Evolutionary conservation across 1,140 invertebrate genomes (phyloP), one percentile per base, ranked within the genome.

Genomic region (Hycleus cichorii): DNA sequence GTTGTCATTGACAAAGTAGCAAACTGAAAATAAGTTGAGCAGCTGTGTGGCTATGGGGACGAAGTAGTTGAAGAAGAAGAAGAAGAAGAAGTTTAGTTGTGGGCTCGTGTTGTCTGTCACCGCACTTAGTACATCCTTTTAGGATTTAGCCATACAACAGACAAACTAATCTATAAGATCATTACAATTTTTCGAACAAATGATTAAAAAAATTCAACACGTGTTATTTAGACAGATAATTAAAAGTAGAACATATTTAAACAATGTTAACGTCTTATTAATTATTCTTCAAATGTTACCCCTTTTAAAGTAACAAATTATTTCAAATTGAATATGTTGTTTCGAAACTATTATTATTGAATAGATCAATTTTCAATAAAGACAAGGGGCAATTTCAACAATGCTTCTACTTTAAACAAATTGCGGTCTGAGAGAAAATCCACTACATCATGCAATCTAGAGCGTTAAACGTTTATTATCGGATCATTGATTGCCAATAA

Each of bases 401-500:
- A 7, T 32, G 32, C 1, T 32, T 32, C 7, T 32, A 32, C 32
- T 32, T 32, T 32, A 32, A 32, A 32, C 32, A 32, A 32, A 32
- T 32, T 32, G 32, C 32, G 7, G 32, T 32, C 32, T 32, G 32
- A 32, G 32, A 32, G 32, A 32, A 32, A 32, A 32, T 32, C 32
- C 7, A 32, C 32, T 32, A 32, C 32, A 32, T 32, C 32, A 32
- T 32, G 32, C 32, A 55, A 55, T 55, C 52, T 47, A 44, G 40
- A 44, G 53, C 50, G 45, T 49, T 32, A 43, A 47, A 59, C 60
- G 57, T 64, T 64, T 64, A 64, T 64, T 60, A 64, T 63, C 63
- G 65, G 65, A 67, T 65, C 65, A 67, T 67, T 67, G 63, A 67
- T 67, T 59, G 63, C 60, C 60, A 64, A 67, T 67, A 65, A 65